These are phyloP conservation scores for Anguilla japonica DNA, from an alignment of 2,113 vertebrate genomes.

Conservation along the genomic window DNA sequence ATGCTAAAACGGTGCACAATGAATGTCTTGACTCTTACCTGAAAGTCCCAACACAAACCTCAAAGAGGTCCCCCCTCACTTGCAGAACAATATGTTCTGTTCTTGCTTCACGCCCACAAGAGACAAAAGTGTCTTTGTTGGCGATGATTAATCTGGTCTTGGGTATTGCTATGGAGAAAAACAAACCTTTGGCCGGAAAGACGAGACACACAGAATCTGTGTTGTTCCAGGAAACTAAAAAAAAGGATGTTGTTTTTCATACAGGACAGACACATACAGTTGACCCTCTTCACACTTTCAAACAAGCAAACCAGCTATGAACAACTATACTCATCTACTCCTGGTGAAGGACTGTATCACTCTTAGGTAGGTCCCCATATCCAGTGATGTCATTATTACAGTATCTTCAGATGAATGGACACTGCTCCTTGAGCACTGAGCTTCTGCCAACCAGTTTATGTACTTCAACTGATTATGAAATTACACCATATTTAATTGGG, in stretches of 20 bases:
- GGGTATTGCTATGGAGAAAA: slow-evolving; percentile 6
- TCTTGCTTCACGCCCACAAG: background rate
- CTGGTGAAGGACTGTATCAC: background rate
- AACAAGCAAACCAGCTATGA: background rate
- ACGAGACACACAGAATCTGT: slow-evolving; percentile 61
- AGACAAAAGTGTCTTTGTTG: slow-evolving; percentile 28
- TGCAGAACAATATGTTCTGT: slow-evolving; percentile 24
- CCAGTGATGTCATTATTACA: background rate
- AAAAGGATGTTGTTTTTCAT: slow-evolving; percentile 5
- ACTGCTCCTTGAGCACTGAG: no score
- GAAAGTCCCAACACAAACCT: slow-evolving; percentile 28
- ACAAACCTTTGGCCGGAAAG: slow-evolving; percentile 37
- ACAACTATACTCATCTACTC: background rate
- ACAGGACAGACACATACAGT: background rate
- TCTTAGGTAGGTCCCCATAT: background rate
- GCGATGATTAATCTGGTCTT: slow-evolving; percentile 17
- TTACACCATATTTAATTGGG: no score
- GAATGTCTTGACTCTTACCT: slow-evolving; percentile 19
- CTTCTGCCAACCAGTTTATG: no score
- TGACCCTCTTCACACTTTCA: background rate
- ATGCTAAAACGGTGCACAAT: background rate
- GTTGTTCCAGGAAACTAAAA: slow-evolving; percentile 15
- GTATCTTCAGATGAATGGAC: no score
- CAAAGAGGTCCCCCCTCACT: slow-evolving; percentile 15
- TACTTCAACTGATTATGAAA: no score